These are phyloP conservation scores for Globodera ellingtonae DNA, from an alignment of 1,140 invertebrate species.

Conservation along the genomic window DNA sequence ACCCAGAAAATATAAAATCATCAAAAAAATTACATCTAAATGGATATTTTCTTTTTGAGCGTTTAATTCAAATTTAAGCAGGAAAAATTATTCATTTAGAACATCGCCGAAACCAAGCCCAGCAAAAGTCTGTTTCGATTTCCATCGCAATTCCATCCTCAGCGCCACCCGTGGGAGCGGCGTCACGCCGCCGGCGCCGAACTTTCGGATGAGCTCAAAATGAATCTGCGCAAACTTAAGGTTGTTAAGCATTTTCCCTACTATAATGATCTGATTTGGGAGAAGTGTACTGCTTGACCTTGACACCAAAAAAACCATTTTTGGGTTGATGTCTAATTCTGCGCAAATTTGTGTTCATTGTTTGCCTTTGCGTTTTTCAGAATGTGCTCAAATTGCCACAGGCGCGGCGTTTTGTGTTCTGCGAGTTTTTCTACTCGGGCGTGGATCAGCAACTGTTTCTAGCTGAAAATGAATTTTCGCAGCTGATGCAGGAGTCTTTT, in stretches of 20 bases:
- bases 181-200: constrained; percentile 21
- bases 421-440: constrained; percentile 98
- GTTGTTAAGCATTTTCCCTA: neutral
- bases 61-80: neutral
- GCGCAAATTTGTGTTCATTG: constrained; percentile 70
- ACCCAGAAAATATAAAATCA: too few relatives aligned
- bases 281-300: too few relatives aligned
- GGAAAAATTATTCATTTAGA: too few relatives aligned
- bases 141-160: neutral
- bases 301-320: too few relatives aligned
- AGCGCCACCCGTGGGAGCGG: neutral
- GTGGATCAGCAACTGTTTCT: constrained; percentile 81
- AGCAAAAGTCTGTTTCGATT: neutral
- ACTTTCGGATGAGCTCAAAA: constrained; percentile 32
- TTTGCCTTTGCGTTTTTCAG: constrained; percentile 61
- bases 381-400: constrained; percentile 97
- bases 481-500: constrained; percentile 89
- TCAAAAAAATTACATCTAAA: too few relatives aligned
- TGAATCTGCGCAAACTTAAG: constrained; percentile 70
- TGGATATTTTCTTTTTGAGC: neutral
- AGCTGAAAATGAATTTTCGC: constrained; percentile 93
- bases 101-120: neutral
- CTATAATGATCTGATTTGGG: too few relatives aligned
- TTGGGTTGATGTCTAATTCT: neutral
- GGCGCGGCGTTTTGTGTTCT: constrained; percentile 78